These are phyloP conservation scores for Bufotes viridis DNA, from an alignment of 2,797 vertebrate genomes.

Conservation along the genomic window DNA sequence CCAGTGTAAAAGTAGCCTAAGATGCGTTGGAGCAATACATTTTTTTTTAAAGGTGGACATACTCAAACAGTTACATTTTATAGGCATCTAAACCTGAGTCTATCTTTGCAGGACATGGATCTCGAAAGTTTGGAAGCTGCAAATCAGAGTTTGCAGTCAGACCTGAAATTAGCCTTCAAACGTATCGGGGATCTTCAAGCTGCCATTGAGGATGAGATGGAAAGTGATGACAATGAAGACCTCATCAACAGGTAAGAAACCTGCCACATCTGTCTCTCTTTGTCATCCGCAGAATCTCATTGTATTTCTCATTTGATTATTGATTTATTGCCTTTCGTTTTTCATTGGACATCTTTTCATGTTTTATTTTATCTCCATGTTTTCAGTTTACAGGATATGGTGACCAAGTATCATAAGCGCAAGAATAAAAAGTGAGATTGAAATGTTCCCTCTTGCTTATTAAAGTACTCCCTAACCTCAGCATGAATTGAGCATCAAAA, in stretches of 20 bases:
- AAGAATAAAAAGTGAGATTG: conserved; percentile 93
- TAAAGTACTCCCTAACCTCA: conserved; percentile 59
- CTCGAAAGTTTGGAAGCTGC: conserved; percentile 95
- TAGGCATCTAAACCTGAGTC: background rate
- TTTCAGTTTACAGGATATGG: conserved; percentile 97
- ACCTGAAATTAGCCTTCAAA: conserved; percentile 97
- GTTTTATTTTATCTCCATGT: conserved; percentile 56
- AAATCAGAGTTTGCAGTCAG: conserved; percentile 96
- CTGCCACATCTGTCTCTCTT: background rate
- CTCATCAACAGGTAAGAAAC: conserved; percentile 91
- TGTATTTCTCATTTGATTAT: background rate
- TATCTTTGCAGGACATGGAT: conserved; percentile 89
- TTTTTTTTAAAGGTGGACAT: background rate
- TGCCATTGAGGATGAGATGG: conserved; percentile 98
- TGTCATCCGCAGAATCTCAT: background rate
- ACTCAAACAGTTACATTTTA: background rate
- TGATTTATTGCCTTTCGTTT: conserved; percentile 57
- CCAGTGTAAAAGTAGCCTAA: too few relatives aligned
- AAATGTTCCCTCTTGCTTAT: conserved; percentile 59
- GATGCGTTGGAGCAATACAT: background rate
- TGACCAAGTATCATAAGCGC: conserved; percentile 98
- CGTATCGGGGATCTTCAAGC: conserved; percentile 97
- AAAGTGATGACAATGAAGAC: conserved; percentile 96
- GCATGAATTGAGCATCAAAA: conserved; percentile 66
- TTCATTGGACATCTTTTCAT: conserved; percentile 45